Evolutionary conservation across 2,888 invertebrate species (phyloP), one percentile per base, ranked within the genome.

Genomic region (Agrilus mali): DNA sequence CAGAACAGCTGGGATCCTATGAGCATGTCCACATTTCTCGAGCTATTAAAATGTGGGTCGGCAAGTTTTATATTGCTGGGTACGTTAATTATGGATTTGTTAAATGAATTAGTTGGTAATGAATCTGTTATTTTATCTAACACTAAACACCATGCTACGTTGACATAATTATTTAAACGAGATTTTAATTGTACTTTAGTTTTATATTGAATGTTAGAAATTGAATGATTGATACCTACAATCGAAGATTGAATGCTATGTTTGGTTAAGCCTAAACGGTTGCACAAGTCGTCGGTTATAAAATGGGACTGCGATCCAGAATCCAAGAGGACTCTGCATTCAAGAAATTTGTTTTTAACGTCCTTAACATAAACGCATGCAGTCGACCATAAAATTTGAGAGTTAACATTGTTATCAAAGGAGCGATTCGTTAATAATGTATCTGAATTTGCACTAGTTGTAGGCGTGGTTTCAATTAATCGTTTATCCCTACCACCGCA

Each of bases 241-340:
- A n/a, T n/a, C n/a, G n/a, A n/a, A n/a, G n/a, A n/a, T n/a, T n/a
- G n/a, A n/a, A n/a, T n/a, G n/a, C n/a, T n/a, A n/a, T n/a, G n/a
- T n/a, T n/a, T n/a, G n/a, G n/a, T n/a, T n/a, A n/a, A n/a, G n/a
- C n/a, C n/a, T n/a, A n/a, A n/a, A n/a, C n/a, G n/a, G n/a, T n/a
- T 38, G 15, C 38, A 42, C 5, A 44, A 16, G 8, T 38, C 15
- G 15, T 37, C 32, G 1, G 48, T 41, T 20, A 51, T 44, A 34
- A 50, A 49, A 43, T 42, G 42, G n/a, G 16, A 37, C 31, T 47
- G 45, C 3, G 49, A 48, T 10, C 51, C 51, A 31, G 36, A 41
- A 40, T 51, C 47, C 7, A 51, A 33, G 8, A 48, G 41, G 12
- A 41, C 45, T 8, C 49, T 37, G 33, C 38, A 38, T 35, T 27